Evolutionary conservation across 2,888 invertebrate genomes (phyloP), one percentile per base, ranked within the genome.

Genomic region (Tenthredo notha): DNA sequence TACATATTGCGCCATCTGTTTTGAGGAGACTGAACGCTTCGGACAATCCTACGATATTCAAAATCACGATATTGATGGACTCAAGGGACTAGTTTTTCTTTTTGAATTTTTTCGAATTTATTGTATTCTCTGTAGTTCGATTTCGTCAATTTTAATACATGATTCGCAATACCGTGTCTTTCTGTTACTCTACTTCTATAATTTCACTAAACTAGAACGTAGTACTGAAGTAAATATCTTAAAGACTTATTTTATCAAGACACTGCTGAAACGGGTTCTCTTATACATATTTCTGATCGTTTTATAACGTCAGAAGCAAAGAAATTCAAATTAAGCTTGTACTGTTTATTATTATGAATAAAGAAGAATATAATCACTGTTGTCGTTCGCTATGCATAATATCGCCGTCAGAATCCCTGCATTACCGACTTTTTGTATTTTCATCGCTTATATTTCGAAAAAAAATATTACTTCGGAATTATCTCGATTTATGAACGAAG

Each of bases 1-100:
- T 25, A 67, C 33, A 67, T 67, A 15, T 33, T 18, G 67, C 67
- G 67, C 67, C 67, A 67, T 67, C 67, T 67, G 67, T 18, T 18
- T 33, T 33, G 67, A 18, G 15, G 12, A 12, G 12, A 67, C 15
- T 12, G 67, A 67, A 67, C 18, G 15, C 29, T 33, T 33, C 2
- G 12, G 15, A 12, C 33, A 33, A 18, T 33, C 2, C 54, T 18
- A 6, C 3, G 15, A 67, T 33, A 33, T 67, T 67, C 33, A 25
- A 67, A 33, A 18, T 12, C 4, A 33, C 33, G 33, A 33, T 18
- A 67, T 4, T 33, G 29, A 67, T 67, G 18, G 67, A 67, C 33
- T 67, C 67, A 18, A 10, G 18, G 54, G 54, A 54, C n/a, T 54
- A 54, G 18, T 54, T 54, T 54, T 54, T n/a, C 54, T 54, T n/a